Evolutionary conservation across 2,888 invertebrate genomes (phyloP).

Genomic region (Aleiodes leptofemur): DNA sequence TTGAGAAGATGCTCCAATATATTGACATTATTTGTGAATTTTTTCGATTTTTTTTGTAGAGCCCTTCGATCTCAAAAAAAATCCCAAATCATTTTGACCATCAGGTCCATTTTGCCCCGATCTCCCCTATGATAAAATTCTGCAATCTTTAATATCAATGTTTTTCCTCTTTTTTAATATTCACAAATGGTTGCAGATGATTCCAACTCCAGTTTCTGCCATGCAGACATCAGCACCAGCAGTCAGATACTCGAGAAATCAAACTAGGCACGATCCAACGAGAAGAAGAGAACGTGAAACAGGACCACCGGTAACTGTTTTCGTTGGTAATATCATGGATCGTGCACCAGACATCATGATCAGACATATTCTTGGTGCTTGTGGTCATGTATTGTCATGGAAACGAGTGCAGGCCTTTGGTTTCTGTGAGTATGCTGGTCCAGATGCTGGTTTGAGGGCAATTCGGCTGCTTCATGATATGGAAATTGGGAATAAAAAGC

Average conservation of each 20-base stretch:
- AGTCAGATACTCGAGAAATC: conserved; percentile 70
- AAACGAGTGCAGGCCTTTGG: conserved; percentile 98
- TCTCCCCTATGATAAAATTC: too few species aligned
- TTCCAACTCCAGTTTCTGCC: conserved; percentile 75
- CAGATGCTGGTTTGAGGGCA: conserved; percentile 96
- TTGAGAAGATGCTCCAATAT: too few species aligned
- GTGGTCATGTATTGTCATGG: conserved; percentile 97
- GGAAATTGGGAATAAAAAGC: conserved; percentile 92
- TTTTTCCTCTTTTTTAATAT: conserved; percentile 60
- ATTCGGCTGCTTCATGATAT: conserved; percentile 95
- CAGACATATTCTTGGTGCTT: conserved; percentile 91
- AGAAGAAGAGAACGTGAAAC: conserved; percentile 71
- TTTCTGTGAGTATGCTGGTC: conserved; percentile 97
- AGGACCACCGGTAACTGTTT: conserved; percentile 96
- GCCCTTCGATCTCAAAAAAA: too few species aligned
- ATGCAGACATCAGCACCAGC: conserved; percentile 74
- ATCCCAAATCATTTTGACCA: too few species aligned
- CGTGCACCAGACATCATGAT: conserved; percentile 97
- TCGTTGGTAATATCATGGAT: conserved; percentile 97
- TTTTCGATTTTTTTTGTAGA: too few species aligned
- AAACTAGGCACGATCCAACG: conserved; percentile 70
- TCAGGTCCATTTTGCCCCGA: too few species aligned
- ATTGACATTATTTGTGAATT: too few species aligned
- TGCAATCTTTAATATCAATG: neutral
- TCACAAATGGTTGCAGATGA: conserved; percentile 69